Base-by-base conservation (phyloP, 2,888 invertebrate species). In the Eurois occulta region DNA sequence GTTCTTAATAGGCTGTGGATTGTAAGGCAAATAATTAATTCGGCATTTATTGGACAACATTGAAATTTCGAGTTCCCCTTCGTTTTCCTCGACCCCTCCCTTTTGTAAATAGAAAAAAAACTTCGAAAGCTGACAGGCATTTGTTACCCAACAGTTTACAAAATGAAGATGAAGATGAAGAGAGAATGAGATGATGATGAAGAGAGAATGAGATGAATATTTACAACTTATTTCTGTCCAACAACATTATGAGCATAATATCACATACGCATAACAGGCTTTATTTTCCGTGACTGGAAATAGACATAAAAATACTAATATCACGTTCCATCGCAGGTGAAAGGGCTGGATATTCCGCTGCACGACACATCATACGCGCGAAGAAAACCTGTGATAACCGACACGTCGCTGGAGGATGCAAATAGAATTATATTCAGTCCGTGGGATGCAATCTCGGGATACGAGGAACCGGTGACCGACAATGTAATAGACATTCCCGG, bases 361-460 rank as follows among this genome's bases (percentile, higher is more conserved):
- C 94, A 91, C 81, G 95, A 96, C 83, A 89, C 91, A 73, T 88
- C 93, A 78, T 93, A 93, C 90, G 89, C 90, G 83, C 92, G 91
- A 87, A 93, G 92, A 88, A 94, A 94, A 90, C 94, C 95, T 91
- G 93, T 93, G 91, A 94, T 95, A 93, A 93, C 93, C 83, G 96
- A 96, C 91, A 91, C 95, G 82, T 96, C 96, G 76, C 94, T 96
- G 80, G 96, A 96, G 92, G 96, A 96, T 92, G 96, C 96, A 91
- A 96, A 96, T 93, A 95, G 96, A 94, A 96, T 96, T 92, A 96
- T 96, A 95, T 96, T 96, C 93, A 96, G 96, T 92, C 96, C 96
- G 72, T 96, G 96, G 96, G 96, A 96, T 85, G 92, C 96, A 91
- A 94, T 96, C 90, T 94, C 96, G 76, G 95, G 95, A 60, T 96